Percentiles rank a stretch among this genome's conserved stretches.
phyloP scores from a whole-genome alignment of 2,797 vertebrate genomes.

The Crenichthys baileyi region DNA sequence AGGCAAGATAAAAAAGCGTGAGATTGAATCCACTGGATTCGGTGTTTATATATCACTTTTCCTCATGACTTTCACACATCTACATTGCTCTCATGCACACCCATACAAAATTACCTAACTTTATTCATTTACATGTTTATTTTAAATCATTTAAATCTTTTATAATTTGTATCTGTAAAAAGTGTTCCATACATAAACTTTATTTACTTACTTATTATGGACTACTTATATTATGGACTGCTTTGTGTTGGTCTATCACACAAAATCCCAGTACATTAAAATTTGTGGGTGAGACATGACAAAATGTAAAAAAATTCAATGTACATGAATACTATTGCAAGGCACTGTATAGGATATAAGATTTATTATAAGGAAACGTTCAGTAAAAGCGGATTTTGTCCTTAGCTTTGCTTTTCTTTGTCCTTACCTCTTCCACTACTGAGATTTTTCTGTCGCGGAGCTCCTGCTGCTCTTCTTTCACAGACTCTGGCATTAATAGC shows the following conservation, averaged over 20 bases:
- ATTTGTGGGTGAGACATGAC: not conserved
- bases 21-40: no score
- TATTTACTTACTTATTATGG: not conserved
- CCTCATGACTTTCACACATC: no score
- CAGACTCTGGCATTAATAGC: slow-evolving; percentile 58
- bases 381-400: slow-evolving; percentile 17
- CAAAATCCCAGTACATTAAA: not conserved
- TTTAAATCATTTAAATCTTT: not conserved
- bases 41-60: no score
- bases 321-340: not conserved
- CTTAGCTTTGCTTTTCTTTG: slow-evolving; percentile 29
- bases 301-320: not conserved
- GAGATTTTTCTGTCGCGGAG: slow-evolving; percentile 35
- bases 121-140: not conserved
- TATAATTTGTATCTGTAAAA: not conserved
- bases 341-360: not conserved
- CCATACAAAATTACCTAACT: no score
- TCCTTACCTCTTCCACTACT: slow-evolving; percentile 20
- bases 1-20: no score
- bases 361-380: not conserved
- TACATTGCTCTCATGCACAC: no score
- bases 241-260: not conserved
- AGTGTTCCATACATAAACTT: not conserved
- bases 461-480: slow-evolving; percentile 59
- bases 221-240: no score